Evolutionary conservation across 2,113 vertebrate species (phyloP), one percentile per base, ranked within the genome.

Genomic region (Actenoides hombroni): DNA sequence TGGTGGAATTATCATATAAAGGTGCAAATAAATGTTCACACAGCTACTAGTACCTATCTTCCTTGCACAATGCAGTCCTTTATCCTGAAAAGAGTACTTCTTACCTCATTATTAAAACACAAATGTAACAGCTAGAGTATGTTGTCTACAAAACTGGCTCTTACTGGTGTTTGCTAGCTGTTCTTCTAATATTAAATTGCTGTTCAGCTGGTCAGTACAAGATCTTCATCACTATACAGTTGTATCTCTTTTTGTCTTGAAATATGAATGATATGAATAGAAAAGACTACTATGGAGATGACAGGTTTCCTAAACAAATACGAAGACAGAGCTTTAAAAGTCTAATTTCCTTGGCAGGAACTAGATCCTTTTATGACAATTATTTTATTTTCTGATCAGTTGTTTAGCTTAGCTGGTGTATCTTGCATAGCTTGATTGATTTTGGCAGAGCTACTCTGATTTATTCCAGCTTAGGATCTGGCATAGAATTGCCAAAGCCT

Each of bases 371-470:
- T 80, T 57, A 68, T 78, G 88, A 61, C 48, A 88, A 84, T 74
- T 84, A 83, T 73, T 96, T 95, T 79, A 33, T 91, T 93, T 93
- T 86, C 31, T 71, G 37, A 67, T 83, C 44, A 53, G 14, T 86
- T 64, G 35, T 75, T 85, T 57, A 90, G 21, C 26, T 63, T 84
- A 94, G 65, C 16, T 77, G 33, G 35, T 86, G 64, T 1, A 0
- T 68, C 60, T 60, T 86, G 23, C 59, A 68, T 25, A 78, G 6
- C 16, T 86, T 75, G 61, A 37, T 26, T 84, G 53, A 70, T 83
- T 90, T 88, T 76, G 67, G 33, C 53, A 82, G 51, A 84, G 13
- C 33, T 89, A 28, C 12, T 79, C 13, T 78, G 26, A 49, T 57
- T 70, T 86, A 65, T 73, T 84, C 17, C 42, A 74, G 6, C 0